Percentiles rank a stretch among this genome's conserved stretches.
These are phyloP conservation scores for Hydra vulgaris DNA, from an alignment of 30 jellyfish, hydroid and myxozoan genomes.

Conservation along the genomic window DNA sequence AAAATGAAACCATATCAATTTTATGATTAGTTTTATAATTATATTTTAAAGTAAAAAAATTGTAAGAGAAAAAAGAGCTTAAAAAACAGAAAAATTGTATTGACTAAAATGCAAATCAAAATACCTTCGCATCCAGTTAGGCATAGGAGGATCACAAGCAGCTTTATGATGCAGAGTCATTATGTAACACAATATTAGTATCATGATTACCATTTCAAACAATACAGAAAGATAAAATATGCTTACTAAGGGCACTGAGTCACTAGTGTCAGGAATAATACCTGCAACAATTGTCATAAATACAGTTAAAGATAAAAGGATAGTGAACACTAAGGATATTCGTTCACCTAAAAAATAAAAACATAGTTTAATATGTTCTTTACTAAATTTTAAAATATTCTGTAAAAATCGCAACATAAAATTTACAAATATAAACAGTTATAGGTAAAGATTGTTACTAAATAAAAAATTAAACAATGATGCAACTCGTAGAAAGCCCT, in stretches of 20 bases:
- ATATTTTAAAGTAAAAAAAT: too few relatives aligned
- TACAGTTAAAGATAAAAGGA: constrained; percentile 79
- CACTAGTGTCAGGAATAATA: constrained; percentile 84
- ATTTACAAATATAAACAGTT: too few relatives aligned
- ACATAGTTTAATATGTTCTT: background rate
- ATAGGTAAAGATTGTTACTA: too few relatives aligned
- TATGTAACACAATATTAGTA: constrained; percentile 54
- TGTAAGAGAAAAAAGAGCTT: too few relatives aligned
- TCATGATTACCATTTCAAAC: constrained; percentile 95
- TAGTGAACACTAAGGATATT: constrained; percentile 62
- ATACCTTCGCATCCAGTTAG: constrained; percentile 81
- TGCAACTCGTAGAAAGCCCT: too few relatives aligned
- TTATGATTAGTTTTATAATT: too few relatives aligned
- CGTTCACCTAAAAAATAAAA: constrained; percentile 54
- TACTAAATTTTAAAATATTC: too few relatives aligned
- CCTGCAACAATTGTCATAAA: constrained; percentile 88
- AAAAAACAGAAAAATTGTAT: too few relatives aligned
- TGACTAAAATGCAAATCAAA: too few relatives aligned
- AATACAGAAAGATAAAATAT: constrained; percentile 76
- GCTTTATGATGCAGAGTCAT: constrained; percentile 74
- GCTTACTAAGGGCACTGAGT: constrained; percentile 73
- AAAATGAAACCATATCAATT: too few relatives aligned
- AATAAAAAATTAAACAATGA: too few relatives aligned
- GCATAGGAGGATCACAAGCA: constrained; percentile 85
- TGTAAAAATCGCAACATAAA: too few relatives aligned